Evolutionary conservation across 2,888 invertebrate genomes (phyloP), one percentile per base, ranked within the genome.

Genomic region (Chorisops tibialis): DNA sequence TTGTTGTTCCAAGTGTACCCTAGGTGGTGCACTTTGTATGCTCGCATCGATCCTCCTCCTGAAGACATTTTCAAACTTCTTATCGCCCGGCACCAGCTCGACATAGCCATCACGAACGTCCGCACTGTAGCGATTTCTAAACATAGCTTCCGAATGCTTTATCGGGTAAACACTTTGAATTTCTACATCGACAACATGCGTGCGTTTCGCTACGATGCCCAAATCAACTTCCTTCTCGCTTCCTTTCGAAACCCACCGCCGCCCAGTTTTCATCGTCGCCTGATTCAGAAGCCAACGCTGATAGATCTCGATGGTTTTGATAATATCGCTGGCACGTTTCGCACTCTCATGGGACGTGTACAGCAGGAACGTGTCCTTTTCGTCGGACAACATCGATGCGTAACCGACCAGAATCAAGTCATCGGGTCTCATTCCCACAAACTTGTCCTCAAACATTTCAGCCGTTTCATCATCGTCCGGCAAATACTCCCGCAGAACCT

Each of bases 361-460:
- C 24, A 90, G 76, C 64, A 87, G 85, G 72, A 88, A 91, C 56
- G 88, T 87, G 68, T 87, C 88, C 4, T 80, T 77, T 54, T 84
- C 82, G 9, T 81, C 80, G 0, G 85, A 85, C 0, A 85, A 81
- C 1, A 85, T 83, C 0, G 85, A 83, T 3, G 86, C 83, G 69
- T 87, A 90, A 1, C 88, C 89, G 62, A 89, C 74, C 0, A 89
- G 73, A 2, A 79, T 64, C 9, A 85, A 72, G 22, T 81, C 74
- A 0, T 82, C 80, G 4, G 70, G 69, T 58, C 70, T 69, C 22
- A 69, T 74, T 0, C 71, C 75, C 61, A 78, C 74, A 54, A 84
- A 71, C 16, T 77, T 70, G 14, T 78, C 74, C 63, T 73, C 75
- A 5, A 83, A 61, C 1, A 73, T 67, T 19, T 73, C 77, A 14